Evolutionary conservation across 2,888 invertebrate species (phyloP).

Genomic region (Calameuta idolon): DNA sequence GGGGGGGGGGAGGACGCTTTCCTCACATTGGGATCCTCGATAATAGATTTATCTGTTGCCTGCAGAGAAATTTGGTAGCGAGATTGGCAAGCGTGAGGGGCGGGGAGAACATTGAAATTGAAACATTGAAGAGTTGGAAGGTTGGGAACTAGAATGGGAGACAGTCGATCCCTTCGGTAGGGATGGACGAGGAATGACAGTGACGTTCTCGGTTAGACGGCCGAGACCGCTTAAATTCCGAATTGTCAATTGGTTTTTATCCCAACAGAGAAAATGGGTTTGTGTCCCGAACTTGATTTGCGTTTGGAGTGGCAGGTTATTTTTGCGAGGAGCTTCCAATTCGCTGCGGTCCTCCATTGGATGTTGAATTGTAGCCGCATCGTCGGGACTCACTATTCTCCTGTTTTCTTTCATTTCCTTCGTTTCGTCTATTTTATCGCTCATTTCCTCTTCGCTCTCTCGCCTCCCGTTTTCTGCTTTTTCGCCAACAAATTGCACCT

Average conservation of each 20-base stretch:
- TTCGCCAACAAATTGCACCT: neutral
- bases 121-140: neutral
- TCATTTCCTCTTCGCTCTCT: slow-evolving; percentile 10
- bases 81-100: neutral
- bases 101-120: neutral
- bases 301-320: slow-evolving; percentile 42
- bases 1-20: slow-evolving; percentile 29
- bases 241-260: slow-evolving; percentile 38
- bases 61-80: neutral
- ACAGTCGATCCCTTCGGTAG: slow-evolving; percentile 2
- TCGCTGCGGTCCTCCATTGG: neutral
- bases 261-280: slow-evolving; percentile 37
- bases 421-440: neutral
- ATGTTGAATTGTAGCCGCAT: neutral
- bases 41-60: slow-evolving; percentile 45
- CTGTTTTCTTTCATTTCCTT: neutral
- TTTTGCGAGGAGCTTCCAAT: slow-evolving; percentile 29
- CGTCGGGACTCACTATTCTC: neutral
- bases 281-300: slow-evolving; percentile 39
- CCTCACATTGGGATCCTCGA: slow-evolving; percentile 30
- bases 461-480: slow-evolving; percentile 18
- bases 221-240: slow-evolving; percentile 36
- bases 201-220: slow-evolving; percentile 14
- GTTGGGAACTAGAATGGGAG: slow-evolving; percentile 9
- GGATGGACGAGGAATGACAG: slow-evolving; percentile 10